Base-by-base conservation (phyloP, 2,797 vertebrate species). In the Hapalemur alaotrensis region DNA sequence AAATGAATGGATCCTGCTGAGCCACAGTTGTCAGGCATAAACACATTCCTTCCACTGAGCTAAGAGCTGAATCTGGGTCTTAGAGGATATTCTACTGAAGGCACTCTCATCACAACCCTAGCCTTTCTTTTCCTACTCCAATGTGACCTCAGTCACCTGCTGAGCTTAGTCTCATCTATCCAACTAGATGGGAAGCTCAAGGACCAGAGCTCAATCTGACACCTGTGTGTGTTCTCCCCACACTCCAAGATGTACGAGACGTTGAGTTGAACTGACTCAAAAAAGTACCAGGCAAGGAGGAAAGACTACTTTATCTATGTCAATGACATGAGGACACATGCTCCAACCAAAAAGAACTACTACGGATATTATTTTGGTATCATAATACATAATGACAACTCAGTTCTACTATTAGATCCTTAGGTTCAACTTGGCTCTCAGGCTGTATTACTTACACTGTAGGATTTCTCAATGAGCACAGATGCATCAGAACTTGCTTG, bases 391-490 rank as follows among this genome's bases (percentile, higher is more conserved):
- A 90, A 48, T 22, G 61, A 83, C 38, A 92, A 63, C n/a, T 85
- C n/a, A 59, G 50, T 76, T 86, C 30, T 90, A 79, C 48, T 81
- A 85, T n/a, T 70, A 95, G 67, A 25, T 23, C 50, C 46, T 69
- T 88, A 67, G 46, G 7, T 50, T 46, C 54, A 54, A 50, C 41
- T 1, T 70, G 54, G 43, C 50, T 95, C 59, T 78, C 23, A 80
- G 35, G n/a, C 9, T 46, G 23, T 63, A 70, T 61, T 82, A 98
- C 98, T 52, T 97, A 98, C 98, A 0, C 87, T 88, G 65, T 85
- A 94, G 69, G 85, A 82, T 76, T 90, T 93, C 89, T 97, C 97
- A 67, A 1, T 63, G 67, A 72, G 89, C 48, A 93, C 95, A 84
- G 83, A 92, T 67, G 84, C 70, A 35, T 72, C 88, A 80, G 85